phyloP scores from a whole-genome alignment of 1,140 invertebrate genomes.

The Dinoponera quadriceps region DNA sequence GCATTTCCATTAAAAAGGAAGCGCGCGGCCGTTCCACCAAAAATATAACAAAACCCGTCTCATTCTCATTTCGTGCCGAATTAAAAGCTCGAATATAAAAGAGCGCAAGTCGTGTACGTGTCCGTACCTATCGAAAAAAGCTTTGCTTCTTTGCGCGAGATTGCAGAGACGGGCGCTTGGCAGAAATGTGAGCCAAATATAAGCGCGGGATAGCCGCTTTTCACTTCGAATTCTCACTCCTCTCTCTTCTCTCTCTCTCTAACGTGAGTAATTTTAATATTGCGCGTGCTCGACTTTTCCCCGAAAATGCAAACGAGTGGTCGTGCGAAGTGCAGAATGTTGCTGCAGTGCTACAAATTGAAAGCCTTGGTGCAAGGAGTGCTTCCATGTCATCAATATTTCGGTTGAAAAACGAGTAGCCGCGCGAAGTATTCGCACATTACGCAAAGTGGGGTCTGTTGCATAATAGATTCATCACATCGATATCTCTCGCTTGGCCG shows the following conservation, averaged over 20 bases:
- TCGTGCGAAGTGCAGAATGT: constrained; percentile 10
- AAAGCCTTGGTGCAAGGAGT: constrained; percentile 34
- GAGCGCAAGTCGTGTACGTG: neutral
- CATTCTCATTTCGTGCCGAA: constrained; percentile 6
- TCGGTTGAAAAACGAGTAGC: neutral
- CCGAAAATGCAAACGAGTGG: constrained; percentile 54
- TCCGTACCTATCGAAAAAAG: constrained; percentile 34
- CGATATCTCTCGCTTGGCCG: neutral
- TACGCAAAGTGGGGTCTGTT: neutral
- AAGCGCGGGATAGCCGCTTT: constrained; percentile 11
- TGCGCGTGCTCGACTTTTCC: constrained; percentile 22
- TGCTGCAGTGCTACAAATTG: constrained; percentile 26
- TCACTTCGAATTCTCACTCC: constrained; percentile 29
- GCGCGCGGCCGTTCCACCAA: neutral
- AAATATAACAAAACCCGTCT: neutral
- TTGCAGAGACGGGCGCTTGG: constrained; percentile 17
- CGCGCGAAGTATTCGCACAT: neutral
- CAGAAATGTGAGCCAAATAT: constrained; percentile 33
- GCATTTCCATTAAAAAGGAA: neutral
- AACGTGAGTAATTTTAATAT: constrained; percentile 58
- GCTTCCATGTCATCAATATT: neutral
- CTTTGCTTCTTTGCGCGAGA: constrained; percentile 17
- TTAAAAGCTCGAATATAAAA: constrained; percentile 20
- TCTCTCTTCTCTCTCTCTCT: neutral
- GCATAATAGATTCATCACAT: neutral